Evolutionary conservation across 1,140 invertebrate species (phyloP).

Genomic region (Chlorops oryzae): DNA sequence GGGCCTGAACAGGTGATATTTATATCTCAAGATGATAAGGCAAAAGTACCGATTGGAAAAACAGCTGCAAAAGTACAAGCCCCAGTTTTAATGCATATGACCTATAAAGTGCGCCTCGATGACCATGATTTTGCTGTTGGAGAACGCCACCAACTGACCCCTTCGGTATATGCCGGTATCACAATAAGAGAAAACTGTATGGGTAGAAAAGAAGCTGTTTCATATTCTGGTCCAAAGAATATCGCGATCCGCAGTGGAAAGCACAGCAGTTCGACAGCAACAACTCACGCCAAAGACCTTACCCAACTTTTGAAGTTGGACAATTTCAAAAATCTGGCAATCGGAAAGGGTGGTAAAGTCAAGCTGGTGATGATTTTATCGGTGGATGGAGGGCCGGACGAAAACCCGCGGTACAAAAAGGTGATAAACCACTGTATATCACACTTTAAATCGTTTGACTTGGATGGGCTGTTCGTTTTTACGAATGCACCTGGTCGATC

Average conservation of each 20-base stretch:
- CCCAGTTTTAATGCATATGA: conserved; percentile 6
- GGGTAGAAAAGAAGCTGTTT: conserved; percentile 3
- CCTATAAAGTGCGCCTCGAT: conserved; percentile 3
- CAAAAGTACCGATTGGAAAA: conserved; percentile 5
- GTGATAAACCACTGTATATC: no score
- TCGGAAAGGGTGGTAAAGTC: neutral
- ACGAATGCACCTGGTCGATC: no score
- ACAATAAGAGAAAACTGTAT: no score
- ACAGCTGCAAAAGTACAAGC: conserved; percentile 7
- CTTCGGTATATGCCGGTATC: conserved; percentile 1
- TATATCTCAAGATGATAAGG: conserved; percentile 7
- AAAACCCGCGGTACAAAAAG: no score
- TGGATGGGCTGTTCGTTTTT: conserved; percentile 48
- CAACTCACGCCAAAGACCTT: conserved; percentile 1
- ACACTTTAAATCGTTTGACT: no score
- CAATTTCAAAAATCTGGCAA: neutral
- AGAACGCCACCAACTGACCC: neutral
- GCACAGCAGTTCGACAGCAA: neutral
- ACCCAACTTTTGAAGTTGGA: neutral
- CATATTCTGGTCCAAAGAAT: neutral
- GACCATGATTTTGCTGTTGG: conserved; percentile 5
- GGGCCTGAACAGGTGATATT: neutral
- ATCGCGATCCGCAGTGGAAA: neutral
- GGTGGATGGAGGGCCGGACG: no score
- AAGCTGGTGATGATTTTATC: neutral